Conservation (phyloP, 2,113 vertebrate genomes). For the human region DNA sequence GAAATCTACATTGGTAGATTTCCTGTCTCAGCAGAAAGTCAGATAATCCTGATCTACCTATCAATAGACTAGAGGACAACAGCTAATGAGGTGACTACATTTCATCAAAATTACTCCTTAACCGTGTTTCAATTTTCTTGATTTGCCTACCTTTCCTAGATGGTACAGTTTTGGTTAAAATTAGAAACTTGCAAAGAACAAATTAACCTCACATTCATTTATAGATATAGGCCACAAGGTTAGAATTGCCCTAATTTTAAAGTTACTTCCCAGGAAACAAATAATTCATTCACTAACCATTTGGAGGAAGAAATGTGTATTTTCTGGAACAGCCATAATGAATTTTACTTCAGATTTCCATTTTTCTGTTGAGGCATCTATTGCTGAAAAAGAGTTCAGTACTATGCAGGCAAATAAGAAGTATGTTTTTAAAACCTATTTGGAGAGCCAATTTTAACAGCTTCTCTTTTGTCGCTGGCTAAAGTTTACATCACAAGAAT, state of each 20-base stretch:
- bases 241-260: background rate
- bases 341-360: background rate
- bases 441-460: background rate
- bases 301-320: background rate
- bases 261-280: conserved; percentile 5
- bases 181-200: background rate
- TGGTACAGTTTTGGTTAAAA: background rate
- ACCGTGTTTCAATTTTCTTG: background rate
- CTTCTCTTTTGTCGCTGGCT: background rate
- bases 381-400: background rate
- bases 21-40: background rate
- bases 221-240: background rate
- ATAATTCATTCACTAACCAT: background rate
- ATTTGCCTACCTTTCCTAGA: background rate
- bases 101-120: background rate
- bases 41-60: background rate
- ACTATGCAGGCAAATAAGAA: background rate
- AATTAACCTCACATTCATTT: background rate
- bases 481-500: background rate
- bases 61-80: background rate
- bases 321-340: background rate
- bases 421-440: background rate
- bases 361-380: background rate
- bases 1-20: background rate
- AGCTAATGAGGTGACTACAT: background rate